These are phyloP conservation scores for Galago senegalensis DNA, from an alignment of 2,797 vertebrate genomes.

Conservation along the genomic window DNA sequence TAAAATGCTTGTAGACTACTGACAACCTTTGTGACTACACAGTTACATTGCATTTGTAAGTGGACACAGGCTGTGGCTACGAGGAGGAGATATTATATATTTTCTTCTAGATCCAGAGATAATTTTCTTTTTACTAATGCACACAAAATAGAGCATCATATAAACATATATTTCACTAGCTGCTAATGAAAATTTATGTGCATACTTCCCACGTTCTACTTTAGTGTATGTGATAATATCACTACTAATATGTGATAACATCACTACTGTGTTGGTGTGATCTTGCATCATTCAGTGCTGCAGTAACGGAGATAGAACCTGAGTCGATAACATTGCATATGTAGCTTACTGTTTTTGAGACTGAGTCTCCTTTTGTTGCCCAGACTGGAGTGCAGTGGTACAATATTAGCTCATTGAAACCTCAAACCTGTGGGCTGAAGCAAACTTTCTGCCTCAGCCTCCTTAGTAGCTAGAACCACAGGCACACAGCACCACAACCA, in stretches of 20 bases:
- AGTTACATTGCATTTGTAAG: neutral
- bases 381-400: no score
- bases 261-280: neutral
- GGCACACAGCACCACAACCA: no score
- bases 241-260: neutral
- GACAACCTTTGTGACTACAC: neutral
- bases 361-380: no score
- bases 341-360: no score
- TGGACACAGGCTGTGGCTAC: neutral
- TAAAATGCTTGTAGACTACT: neutral
- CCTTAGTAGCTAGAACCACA: no score
- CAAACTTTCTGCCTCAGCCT: no score
- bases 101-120: neutral
- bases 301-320: neutral
- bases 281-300: neutral
- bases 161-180: conserved; percentile 58
- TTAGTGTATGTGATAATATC: conserved; percentile 45
- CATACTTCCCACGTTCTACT: neutral
- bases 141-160: neutral
- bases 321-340: neutral
- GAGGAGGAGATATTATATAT: neutral
- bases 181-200: conserved; percentile 65
- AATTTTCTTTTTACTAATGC: conserved; percentile 5
- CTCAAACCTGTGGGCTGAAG: no score
- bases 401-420: no score